Percentiles rank a stretch among this genome's conserved stretches.
Conservation (phyloP, 2,113 vertebrate species). For the Sporophila hypoxantha region DNA sequence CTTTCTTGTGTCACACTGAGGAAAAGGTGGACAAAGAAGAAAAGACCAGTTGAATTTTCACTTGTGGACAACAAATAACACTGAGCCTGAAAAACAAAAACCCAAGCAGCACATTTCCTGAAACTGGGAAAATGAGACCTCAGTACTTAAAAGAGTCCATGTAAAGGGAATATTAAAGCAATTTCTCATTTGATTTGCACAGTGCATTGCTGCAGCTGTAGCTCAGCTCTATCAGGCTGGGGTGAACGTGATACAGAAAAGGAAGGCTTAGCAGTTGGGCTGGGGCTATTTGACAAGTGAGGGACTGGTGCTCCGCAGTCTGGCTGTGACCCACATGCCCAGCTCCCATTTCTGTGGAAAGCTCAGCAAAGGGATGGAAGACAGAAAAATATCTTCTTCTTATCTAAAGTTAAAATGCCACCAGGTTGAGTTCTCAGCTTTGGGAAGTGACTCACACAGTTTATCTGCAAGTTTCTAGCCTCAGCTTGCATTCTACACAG, state of each 20-base stretch:
- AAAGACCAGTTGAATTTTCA: neutral
- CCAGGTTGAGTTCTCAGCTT: neutral
- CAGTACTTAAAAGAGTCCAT: neutral
- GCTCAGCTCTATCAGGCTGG: neutral
- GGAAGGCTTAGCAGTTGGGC: neutral
- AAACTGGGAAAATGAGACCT: neutral
- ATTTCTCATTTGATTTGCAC: neutral
- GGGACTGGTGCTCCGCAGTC: neutral
- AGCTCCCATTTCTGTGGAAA: neutral
- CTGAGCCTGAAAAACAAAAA: neutral
- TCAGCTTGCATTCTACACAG: neutral
- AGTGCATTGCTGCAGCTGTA: neutral
- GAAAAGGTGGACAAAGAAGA: neutral
- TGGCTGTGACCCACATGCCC: neutral
- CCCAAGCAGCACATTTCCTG: neutral
- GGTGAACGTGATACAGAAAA: neutral
- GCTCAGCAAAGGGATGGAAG: neutral
- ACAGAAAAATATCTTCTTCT: neutral
- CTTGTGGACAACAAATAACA: neutral
- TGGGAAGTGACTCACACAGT: neutral
- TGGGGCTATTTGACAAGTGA: neutral
- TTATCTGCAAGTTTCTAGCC: neutral
- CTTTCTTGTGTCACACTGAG: neutral
- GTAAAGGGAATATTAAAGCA: neutral
- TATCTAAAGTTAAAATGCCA: neutral